These are phyloP conservation scores for Gryllus bimaculatus DNA, from an alignment of 1,140 invertebrate genomes.

Conservation along the genomic window DNA sequence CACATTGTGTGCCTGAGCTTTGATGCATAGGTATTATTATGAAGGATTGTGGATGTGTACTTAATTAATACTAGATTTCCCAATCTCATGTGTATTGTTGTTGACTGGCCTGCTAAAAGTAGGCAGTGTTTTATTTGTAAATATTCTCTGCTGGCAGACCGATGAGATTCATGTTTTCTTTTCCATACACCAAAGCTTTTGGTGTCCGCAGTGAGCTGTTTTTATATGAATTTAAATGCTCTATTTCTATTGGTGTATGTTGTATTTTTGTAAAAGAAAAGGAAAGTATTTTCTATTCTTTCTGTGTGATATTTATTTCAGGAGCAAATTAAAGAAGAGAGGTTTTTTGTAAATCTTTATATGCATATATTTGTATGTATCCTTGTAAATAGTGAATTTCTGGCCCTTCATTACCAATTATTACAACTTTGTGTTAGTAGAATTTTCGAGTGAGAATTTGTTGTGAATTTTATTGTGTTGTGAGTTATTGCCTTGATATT, in stretches of 20 bases:
- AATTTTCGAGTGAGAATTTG: not conserved
- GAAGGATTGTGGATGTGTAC: not conserved
- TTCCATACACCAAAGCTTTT: not conserved
- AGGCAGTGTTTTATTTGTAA: not conserved
- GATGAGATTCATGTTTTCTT: not conserved
- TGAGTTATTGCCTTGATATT: not conserved
- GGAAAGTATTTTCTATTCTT: not conserved
- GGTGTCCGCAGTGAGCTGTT: not conserved
- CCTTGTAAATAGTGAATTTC: not conserved
- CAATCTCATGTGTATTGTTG: not conserved
- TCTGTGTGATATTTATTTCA: conserved; percentile 5
- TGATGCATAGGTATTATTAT: not conserved
- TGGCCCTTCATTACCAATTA: not conserved
- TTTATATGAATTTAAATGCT: conserved; percentile 6
- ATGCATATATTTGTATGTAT: not conserved
- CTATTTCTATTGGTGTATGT: conserved; percentile 5
- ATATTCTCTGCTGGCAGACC: not conserved
- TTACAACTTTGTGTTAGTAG: not conserved
- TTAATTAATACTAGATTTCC: conserved; percentile 2
- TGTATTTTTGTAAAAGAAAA: not conserved
- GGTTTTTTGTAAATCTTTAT: not conserved
- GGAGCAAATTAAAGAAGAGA: not conserved
- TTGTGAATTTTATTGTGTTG: not conserved
- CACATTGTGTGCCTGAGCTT: not conserved
- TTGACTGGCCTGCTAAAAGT: not conserved